phyloP scores from a whole-genome alignment of 53 echinoderm and acorn worm species.

The Hippasteria phrygiana region DNA sequence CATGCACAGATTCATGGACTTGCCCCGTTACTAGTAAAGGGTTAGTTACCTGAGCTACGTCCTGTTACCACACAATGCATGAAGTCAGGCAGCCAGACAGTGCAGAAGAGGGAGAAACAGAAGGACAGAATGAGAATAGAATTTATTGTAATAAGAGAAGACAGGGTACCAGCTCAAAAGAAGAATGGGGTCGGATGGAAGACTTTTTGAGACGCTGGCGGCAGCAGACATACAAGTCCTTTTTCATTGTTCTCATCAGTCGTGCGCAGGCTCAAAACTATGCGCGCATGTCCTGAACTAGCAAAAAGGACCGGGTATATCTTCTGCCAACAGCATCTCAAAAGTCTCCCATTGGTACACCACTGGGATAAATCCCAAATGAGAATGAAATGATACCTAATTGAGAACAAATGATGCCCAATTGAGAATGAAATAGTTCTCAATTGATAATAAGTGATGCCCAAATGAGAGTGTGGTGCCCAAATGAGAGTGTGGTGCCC shows the following conservation, averaged over 20 bases:
- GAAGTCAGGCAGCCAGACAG: constrained; percentile 57
- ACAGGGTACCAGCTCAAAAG: not conserved
- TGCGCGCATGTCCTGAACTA: no score
- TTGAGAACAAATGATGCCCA: not conserved
- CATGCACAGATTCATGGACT: no score
- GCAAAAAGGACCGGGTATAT: no score
- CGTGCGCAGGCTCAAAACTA: no score
- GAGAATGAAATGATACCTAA: not conserved
- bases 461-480: not conserved
- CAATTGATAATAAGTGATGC: not conserved
- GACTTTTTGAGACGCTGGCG: no score
- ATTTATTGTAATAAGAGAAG: not conserved
- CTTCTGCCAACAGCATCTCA: no score
- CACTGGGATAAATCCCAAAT: not conserved
- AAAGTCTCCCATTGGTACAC: no score
- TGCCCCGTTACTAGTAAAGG: not conserved
- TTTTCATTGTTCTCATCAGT: no score
- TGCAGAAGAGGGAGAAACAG: constrained; percentile 13
- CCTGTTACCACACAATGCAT: constrained; percentile 66
- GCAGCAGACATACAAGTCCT: no score
- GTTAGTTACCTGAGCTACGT: constrained; percentile 77
- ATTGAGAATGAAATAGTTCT: not conserved
- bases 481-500: not conserved
- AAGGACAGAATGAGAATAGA: constrained; percentile 8
- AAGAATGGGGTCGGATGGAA: not conserved